These are phyloP conservation scores for Heterodera carotae DNA, from an alignment of 1,140 invertebrate genomes.

Conservation along the genomic window DNA sequence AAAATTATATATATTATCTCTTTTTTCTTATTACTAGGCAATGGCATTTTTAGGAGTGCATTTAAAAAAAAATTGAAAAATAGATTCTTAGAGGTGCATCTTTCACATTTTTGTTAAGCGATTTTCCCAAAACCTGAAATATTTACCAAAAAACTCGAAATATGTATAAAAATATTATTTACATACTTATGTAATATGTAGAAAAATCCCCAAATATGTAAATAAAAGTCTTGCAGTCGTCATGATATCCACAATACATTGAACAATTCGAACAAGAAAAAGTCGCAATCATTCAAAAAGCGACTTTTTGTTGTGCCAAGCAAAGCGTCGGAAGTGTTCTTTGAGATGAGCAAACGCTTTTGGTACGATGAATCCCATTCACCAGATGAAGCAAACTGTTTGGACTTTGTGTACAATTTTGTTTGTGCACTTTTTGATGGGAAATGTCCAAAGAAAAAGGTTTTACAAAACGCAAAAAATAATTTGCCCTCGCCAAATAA, in stretches of 20 bases:
- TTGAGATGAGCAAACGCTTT: neutral
- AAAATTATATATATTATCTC: neutral
- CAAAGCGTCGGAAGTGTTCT: slow-evolving; percentile 31
- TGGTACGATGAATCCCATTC: neutral
- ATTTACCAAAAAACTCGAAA: too few relatives aligned
- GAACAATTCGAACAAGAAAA: neutral
- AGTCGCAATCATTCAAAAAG: neutral
- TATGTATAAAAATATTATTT: too few relatives aligned
- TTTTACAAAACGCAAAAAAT: too few relatives aligned
- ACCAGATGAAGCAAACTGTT: neutral
- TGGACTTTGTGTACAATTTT: neutral
- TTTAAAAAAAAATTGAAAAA: too few relatives aligned
- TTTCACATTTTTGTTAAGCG: too few relatives aligned
- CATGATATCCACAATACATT: neutral
- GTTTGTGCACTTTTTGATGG: neutral
- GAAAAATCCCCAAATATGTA: too few relatives aligned
- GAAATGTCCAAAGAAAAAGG: neutral
- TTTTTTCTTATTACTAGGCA: too few relatives aligned
- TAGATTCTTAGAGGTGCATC: too few relatives aligned
- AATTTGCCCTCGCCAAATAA: too few relatives aligned
- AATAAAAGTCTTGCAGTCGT: neutral
- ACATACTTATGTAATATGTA: too few relatives aligned
- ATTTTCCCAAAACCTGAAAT: too few relatives aligned
- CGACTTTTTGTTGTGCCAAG: slow-evolving; percentile 33
- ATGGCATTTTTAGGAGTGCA: too few relatives aligned